Conservation (phyloP, 2,797 vertebrate genomes). For the Poecilia gillii region DNA sequence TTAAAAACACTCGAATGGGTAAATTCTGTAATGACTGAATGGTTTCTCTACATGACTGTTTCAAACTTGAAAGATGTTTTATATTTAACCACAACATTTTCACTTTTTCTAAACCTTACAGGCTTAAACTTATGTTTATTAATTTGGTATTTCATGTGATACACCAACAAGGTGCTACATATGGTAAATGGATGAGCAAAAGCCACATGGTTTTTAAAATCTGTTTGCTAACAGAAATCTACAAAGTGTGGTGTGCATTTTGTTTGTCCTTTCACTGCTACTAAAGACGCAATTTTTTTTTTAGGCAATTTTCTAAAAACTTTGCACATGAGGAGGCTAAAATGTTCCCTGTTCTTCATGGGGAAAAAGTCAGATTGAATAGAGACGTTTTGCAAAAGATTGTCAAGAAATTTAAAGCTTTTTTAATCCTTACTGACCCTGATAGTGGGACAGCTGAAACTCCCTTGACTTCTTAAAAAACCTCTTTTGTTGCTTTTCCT, state of each 20-base stretch:
- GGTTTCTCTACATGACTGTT: background rate
- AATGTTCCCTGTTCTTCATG: background rate
- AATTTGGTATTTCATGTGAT: background rate
- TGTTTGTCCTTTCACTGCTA: background rate
- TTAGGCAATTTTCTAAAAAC: background rate
- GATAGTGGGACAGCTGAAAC: background rate
- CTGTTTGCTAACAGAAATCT: background rate
- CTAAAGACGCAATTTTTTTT: background rate
- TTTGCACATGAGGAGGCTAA: background rate
- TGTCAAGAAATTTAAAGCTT: background rate
- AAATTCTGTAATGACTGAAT: background rate
- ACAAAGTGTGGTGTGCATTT: background rate
- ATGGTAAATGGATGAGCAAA: background rate
- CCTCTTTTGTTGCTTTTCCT: background rate
- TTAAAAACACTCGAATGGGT: conserved; percentile 6
- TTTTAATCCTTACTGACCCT: background rate
- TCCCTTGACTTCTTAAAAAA: background rate
- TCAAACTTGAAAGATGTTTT: background rate
- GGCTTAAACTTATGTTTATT: background rate
- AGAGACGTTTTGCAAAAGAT: background rate
- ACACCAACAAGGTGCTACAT: background rate
- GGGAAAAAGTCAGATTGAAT: background rate
- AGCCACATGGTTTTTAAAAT: background rate
- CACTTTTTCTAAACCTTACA: background rate
- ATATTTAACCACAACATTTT: background rate